A percentile compares a stretch with the other conserved stretches of the same genome.
These are phyloP conservation scores for Aurelia aurita DNA, from an alignment of 30 jellyfish, hydroid and myxozoan species.

Conservation along the genomic window DNA sequence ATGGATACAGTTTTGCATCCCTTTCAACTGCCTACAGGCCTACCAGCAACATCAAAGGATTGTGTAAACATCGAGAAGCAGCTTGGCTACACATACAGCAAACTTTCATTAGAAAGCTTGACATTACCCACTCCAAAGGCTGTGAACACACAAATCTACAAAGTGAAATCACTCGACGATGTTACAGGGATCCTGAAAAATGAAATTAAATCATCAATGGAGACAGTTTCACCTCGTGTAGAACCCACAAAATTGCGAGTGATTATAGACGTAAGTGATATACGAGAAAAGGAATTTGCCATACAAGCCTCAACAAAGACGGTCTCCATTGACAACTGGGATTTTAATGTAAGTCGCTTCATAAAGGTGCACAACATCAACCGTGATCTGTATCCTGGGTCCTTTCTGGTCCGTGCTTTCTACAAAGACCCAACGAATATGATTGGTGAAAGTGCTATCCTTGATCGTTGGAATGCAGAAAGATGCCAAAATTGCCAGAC, in stretches of 20 bases:
- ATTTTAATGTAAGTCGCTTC: background rate
- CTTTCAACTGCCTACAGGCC: slow-evolving; percentile 35
- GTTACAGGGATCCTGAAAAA: no score
- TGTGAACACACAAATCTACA: background rate
- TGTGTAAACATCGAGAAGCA: slow-evolving; percentile 49
- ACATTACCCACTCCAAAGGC: background rate
- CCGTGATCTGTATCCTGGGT: slow-evolving; percentile 23
- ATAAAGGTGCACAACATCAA: slow-evolving; percentile 16
- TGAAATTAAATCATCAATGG: no score
- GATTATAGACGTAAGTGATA: no score
- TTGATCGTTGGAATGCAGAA: slow-evolving; percentile 34
- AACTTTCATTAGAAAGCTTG: slow-evolving; percentile 31
- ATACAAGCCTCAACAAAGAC: no score
- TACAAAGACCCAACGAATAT: background rate
- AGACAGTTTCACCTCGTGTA: no score
- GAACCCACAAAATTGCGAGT: no score
- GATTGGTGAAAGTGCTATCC: slow-evolving; percentile 2
- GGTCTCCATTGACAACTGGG: no score
- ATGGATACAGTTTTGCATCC: slow-evolving; percentile 52
- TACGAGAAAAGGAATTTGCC: no score
- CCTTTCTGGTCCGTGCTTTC: slow-evolving; percentile 8
- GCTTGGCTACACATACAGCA: slow-evolving; percentile 45
- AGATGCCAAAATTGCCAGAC: slow-evolving; percentile 22
- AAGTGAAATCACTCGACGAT: background rate
- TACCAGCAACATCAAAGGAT: slow-evolving; percentile 30